These are phyloP conservation scores for Zaprionus ghesquierei DNA, from an alignment of 1,140 invertebrate species.

Conservation along the genomic window DNA sequence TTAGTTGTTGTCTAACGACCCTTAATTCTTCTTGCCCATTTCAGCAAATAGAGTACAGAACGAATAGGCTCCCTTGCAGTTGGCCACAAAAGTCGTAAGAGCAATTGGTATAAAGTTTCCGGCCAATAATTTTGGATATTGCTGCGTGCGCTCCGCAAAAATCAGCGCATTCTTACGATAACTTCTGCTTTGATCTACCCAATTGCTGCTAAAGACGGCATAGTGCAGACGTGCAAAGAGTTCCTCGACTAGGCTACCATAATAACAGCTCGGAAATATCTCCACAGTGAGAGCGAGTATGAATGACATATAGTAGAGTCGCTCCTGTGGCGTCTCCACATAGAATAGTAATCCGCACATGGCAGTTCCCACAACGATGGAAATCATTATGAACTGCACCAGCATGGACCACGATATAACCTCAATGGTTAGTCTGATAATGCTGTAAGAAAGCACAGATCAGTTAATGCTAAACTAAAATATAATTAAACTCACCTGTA, in stretches of 20 bases:
- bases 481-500: constrained; percentile 41
- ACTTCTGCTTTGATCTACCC: constrained; percentile 53
- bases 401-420: constrained; percentile 62
- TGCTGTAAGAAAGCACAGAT: constrained; percentile 21
- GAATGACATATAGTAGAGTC: constrained; percentile 39
- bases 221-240: constrained; percentile 45
- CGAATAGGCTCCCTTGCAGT: constrained; percentile 65
- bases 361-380: constrained; percentile 43
- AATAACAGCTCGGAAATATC: constrained; percentile 66
- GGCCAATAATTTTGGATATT: constrained; percentile 29
- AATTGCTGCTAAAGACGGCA: constrained; percentile 64
- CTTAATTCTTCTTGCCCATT: neutral
- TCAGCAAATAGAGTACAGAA: constrained; percentile 63
- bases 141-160: constrained; percentile 52
- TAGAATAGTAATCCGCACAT: constrained; percentile 51
- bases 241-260: constrained; percentile 53
- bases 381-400: constrained; percentile 61
- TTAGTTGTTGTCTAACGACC: no score
- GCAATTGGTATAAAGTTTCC: constrained; percentile 63
- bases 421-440: constrained; percentile 33
- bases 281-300: constrained; percentile 44
- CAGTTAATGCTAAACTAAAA: no score
- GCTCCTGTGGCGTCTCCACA: constrained; percentile 30
- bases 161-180: constrained; percentile 54
- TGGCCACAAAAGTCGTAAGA: constrained; percentile 63